phyloP scores from a whole-genome alignment of 2,888 invertebrate species.

The Tetragonisca angustula region DNA sequence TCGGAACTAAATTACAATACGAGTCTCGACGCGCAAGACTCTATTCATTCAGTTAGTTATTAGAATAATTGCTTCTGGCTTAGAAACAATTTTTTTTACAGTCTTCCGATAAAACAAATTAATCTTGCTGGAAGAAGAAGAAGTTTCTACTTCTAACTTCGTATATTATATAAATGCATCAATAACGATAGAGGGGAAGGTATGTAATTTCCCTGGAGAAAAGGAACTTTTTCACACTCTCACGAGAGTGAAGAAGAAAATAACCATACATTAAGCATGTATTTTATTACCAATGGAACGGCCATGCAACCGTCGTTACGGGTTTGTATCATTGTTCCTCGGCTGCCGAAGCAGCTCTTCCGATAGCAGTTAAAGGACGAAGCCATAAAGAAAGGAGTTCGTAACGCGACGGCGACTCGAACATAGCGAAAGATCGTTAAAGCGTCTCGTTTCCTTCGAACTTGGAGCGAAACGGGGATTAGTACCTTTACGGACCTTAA shows the following conservation, averaged over 20 bases:
- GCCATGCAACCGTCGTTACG: neutral
- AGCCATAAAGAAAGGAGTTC: slow-evolving; percentile 51
- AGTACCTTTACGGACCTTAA: slow-evolving; percentile 74
- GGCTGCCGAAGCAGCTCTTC: neutral
- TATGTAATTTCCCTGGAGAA: no score
- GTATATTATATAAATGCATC: no score
- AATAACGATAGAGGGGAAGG: no score
- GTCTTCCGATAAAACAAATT: no score
- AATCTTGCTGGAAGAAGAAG: no score
- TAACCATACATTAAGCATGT: neutral
- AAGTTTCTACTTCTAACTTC: no score
- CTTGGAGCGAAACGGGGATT: slow-evolving; percentile 38
- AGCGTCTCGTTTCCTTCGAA: slow-evolving; percentile 54
- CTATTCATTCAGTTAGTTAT: neutral
- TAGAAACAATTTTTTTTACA: no score
- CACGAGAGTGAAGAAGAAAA: neutral
- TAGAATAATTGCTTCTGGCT: no score
- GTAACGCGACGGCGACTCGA: slow-evolving; percentile 39
- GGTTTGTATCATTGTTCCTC: neutral
- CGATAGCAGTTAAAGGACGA: slow-evolving; percentile 14
- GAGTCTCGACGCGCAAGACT: neutral
- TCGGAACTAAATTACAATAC: neutral
- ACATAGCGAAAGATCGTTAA: slow-evolving; percentile 51
- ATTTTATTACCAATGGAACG: neutral
- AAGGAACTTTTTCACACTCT: no score